These are phyloP conservation scores for Nothocercus julius DNA, from an alignment of 2,113 vertebrate species.

Conservation along the genomic window DNA sequence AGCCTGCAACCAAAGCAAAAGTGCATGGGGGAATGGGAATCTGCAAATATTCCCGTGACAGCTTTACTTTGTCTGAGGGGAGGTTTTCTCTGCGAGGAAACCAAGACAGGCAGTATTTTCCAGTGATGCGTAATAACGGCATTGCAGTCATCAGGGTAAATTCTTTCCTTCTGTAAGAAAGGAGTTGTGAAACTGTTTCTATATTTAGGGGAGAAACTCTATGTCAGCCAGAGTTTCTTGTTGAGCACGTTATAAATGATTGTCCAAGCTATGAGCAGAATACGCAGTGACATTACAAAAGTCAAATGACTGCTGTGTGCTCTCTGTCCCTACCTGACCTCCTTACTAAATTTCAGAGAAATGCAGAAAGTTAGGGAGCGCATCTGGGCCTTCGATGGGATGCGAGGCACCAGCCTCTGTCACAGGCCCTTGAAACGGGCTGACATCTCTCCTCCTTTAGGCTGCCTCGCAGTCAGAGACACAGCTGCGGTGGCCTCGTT, in stretches of 20 bases:
- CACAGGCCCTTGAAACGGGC: accelerated
- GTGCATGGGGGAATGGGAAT: not conserved
- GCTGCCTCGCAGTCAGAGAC: not conserved
- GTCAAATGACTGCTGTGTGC: constrained; percentile 13
- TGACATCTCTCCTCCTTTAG: not conserved
- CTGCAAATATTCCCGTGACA: not conserved
- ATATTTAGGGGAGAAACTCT: constrained; percentile 48
- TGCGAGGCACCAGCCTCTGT: not conserved
- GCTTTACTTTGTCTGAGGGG: not conserved
- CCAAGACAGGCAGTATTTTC: not conserved
- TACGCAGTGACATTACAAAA: constrained; percentile 58
- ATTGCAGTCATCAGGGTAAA: not conserved
- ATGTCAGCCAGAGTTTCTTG: not conserved
- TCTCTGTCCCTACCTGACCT: constrained; percentile 50
- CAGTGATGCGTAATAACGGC: not conserved
- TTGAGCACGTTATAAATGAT: not conserved
- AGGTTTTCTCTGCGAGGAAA: not conserved
- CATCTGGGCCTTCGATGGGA: not conserved
- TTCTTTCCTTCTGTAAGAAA: constrained; percentile 21
- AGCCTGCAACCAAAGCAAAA: not conserved
- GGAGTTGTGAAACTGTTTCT: constrained; percentile 39
- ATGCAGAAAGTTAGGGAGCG: not conserved
- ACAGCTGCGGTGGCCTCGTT: not conserved
- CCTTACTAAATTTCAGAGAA: constrained; percentile 12
- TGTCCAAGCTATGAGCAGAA: constrained; percentile 34